Conservation (phyloP, 2,888 invertebrate genomes). For the Homarus gammarus region DNA sequence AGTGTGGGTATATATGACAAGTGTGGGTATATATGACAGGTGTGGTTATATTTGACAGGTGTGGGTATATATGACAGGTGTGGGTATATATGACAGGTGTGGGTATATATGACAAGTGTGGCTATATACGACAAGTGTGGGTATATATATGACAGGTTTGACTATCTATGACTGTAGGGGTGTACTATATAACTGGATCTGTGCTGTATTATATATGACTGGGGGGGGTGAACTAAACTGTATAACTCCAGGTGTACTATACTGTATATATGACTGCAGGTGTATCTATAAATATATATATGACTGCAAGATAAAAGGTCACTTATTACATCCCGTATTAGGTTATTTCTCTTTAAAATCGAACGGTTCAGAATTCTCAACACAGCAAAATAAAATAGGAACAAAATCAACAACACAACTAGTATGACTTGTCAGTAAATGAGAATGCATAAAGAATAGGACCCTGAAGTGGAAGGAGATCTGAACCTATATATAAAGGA, state of each 20-base stretch:
- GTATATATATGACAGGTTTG: background rate
- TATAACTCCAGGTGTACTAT: background rate
- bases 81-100: too few species aligned
- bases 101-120: too few species aligned
- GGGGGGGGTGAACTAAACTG: background rate
- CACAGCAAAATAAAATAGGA: too few species aligned
- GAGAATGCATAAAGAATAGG: background rate
- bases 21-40: too few species aligned
- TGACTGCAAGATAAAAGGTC: too few species aligned
- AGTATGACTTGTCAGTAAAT: background rate
- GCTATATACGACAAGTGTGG: background rate
- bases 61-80: too few species aligned
- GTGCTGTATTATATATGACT: background rate
- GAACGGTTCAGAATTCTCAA: too few species aligned
- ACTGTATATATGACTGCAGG: background rate
- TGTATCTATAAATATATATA: constrained; percentile 16
- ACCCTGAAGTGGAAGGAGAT: background rate
- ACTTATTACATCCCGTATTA: too few species aligned
- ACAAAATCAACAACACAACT: too few species aligned
- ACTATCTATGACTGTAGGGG: background rate
- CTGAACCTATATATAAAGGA: background rate
- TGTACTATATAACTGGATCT: background rate
- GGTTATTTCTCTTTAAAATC: too few species aligned
- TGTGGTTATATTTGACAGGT: too few species aligned
- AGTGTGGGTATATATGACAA: too few species aligned